Base-by-base conservation (phyloP, 2,888 invertebrate species). In the Spilarctia lutea region DNA sequence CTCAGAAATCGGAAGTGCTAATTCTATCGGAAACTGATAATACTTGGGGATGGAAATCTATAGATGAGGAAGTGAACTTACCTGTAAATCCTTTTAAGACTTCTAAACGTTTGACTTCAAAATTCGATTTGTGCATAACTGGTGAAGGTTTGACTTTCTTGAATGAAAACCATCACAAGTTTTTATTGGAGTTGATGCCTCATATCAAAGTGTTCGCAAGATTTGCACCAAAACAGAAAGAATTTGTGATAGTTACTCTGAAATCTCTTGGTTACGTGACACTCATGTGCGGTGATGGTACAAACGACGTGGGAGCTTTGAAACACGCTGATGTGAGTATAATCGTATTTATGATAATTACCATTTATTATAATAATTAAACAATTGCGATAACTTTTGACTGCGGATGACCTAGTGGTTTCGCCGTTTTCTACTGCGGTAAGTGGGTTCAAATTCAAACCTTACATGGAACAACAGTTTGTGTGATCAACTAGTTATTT, bases 281-380 rank as follows among this genome's bases (percentile, higher is more conserved):
- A 0, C 96, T 99, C 3, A 99, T 99, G 99, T 99, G 99, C 90
- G 99, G 99, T 3, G 99, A 99, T 95, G 99, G 99, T 73, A 99
- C 99, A 2, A 99, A 99, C 92, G 99, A 99, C 94, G 99, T 99
- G 20, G 99, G 99, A 30, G 99, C 99, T 8, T 95, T 99, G 71
- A 99, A 99, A 94, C 99, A 99, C 94, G 99, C 99, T 52, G 98
- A 99, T 94, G 99, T 98, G 88, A 97, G 97, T 96, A 80, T 78
- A 27, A 39, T 7, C 10, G 11, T 39, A 11, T 7, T 39, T 39
- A 39, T 39, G n/a, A n/a, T n/a, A n/a, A n/a, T n/a, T n/a, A n/a
- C n/a, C n/a, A n/a, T n/a, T n/a, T n/a, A n/a, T n/a, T n/a, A n/a
- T n/a, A n/a, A n/a, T n/a, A n/a, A n/a, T n/a, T n/a, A n/a, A n/a